Base-by-base conservation (phyloP, 2,797 vertebrate genomes). In the Chelon labrosus region DNA sequence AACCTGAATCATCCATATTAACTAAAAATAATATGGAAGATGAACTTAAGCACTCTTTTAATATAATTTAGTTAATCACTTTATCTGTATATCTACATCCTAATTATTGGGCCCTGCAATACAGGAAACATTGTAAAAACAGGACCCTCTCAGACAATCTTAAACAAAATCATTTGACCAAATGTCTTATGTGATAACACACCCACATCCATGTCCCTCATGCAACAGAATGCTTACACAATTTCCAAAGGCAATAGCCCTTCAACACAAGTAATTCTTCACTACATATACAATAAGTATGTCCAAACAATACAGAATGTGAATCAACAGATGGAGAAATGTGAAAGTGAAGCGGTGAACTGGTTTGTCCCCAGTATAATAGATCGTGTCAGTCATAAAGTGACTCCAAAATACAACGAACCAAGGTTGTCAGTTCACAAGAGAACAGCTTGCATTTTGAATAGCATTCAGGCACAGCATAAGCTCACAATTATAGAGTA, bases 101-200 rank as follows among this genome's bases (percentile, higher is more conserved):
- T 35, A 67, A 11, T 50, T 50, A 20, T 11, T 10, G 42, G 55
- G 22, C 37, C 39, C 44, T 69, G n/a, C 46, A 22, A 19, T 10
- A 60, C 17, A 57, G 20, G 39, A 55, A 61, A 39, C 16, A 2
- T 11, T 1, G 1, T 49, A 37, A 58, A 4, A 75, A 66, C 25
- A 62, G 3, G 47, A 17, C 20, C n/a, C n/a, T 41, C 12, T 55
- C 38, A 31, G 27, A 55, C 31, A 25, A 47, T 49, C 54, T 52
- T 62, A 51, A 42, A 61, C 27, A 56, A 60, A 67, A 61, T 49
- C 5, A 47, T 70, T 68, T 50, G 47, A 55, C 41, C 54, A 59
- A 27, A 74, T 63, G 65, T 58, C 53, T 58, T 49, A 3, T 59
- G 53, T 17, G 42, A 79, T 35, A 75, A 62, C 22, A 13, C 4